Evolutionary conservation across 2,888 invertebrate species (phyloP), one percentile per base, ranked within the genome.

Genomic region (Drosophila aldrichi): DNA sequence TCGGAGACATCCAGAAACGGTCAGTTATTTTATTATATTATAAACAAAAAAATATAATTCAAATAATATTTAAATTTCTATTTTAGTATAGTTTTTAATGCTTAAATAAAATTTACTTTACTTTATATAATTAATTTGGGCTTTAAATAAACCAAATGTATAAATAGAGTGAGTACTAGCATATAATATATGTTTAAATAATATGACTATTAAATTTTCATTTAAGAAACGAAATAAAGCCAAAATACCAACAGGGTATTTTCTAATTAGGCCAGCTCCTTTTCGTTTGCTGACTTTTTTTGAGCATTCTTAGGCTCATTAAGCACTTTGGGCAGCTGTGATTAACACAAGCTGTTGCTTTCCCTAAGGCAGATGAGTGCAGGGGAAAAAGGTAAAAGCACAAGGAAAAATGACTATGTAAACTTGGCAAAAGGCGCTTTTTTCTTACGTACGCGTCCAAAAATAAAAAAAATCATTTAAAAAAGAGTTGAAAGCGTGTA

Each of bases 271-370:
- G 59, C 29, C 20, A 61, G 54, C 55, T 64, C 14, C 2, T 5
- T 7, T 38, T 10, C 51, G 40, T 67, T 56, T 52, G 2, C 7
- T 32, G 16, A 20, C 3, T 20, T n/a, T 40, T 40, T n/a, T 64
- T 63, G 36, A 16, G 14, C 54, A 52, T 72, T 72, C 71, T 68
- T 70, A 69, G 70, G 82, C 88, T 82, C 82, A 88, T 82, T 82
- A 88, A 84, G 88, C 69, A 63, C 85, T 84, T 88, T 81, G 82
- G 82, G 74, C 82, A 61, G 25, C 58, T 62, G 88, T 79, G 74
- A 88, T 82, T 84, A 82, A 88, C 88, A 88, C 82, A 84, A 82
- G 82, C 82, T 82, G 82, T 76, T 79, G 77, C 88, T 67, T 65
- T 61, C 70, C 79, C 66, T 64, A 43, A 51, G 57, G 71, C 73